These are phyloP conservation scores for Netelia virgata DNA, from an alignment of 2,888 invertebrate species.

Conservation along the genomic window DNA sequence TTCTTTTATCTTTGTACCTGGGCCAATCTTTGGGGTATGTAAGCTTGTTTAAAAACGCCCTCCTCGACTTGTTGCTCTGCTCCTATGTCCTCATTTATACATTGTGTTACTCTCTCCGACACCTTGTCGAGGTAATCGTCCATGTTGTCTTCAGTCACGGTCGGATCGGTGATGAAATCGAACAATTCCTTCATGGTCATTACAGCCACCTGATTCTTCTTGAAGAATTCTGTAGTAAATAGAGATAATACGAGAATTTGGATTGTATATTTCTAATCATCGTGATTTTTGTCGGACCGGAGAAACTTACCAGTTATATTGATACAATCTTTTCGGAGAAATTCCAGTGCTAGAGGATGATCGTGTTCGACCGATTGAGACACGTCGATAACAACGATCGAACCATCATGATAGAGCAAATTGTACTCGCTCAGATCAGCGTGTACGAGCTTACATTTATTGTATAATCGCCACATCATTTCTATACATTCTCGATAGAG, in stretches of 20 bases:
- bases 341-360: conserved; percentile 97
- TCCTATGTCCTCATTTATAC: conserved; percentile 88
- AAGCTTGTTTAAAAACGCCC: conserved; percentile 96
- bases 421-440: conserved; percentile 99
- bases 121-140: conserved; percentile 92
- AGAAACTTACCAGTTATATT: conserved; percentile 90
- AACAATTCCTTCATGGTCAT: conserved; percentile 96
- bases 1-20: conserved; percentile 88
- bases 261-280: not conserved
- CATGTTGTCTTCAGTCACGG: conserved; percentile 92
- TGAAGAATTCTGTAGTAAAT: conserved; percentile 91
- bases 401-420: conserved; percentile 93
- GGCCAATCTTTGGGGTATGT: conserved; percentile 96
- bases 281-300: not conserved
- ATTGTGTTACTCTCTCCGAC: conserved; percentile 89
- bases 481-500: conserved; percentile 93
- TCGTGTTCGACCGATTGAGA: conserved; percentile 99
- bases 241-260: conserved; percentile 13
- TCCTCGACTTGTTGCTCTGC: conserved; percentile 92
- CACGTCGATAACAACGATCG: conserved; percentile 97
- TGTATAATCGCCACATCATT: conserved; percentile 97
- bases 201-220: conserved; percentile 95
- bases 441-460: conserved; percentile 97
- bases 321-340: conserved; percentile 97
- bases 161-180: conserved; percentile 97